These are phyloP conservation scores for Amaurobius ferox DNA, from an alignment of 2,888 invertebrate species.

Conservation along the genomic window DNA sequence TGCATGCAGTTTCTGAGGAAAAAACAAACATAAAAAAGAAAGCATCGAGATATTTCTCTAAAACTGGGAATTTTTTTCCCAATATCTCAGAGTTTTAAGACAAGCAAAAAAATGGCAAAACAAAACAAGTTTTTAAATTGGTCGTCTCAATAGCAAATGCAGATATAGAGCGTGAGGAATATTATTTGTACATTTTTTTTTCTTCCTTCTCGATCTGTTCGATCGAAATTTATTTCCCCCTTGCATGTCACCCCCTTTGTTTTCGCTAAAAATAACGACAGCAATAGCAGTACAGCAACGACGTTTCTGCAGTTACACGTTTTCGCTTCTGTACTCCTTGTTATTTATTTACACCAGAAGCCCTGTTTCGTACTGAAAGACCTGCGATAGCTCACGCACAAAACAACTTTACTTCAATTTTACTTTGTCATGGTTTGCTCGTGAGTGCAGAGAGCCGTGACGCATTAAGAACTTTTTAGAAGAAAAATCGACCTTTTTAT, in stretches of 20 bases:
- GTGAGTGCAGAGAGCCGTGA: neutral
- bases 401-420: constrained; percentile 18
- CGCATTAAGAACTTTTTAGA: neutral
- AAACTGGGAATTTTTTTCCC: neutral
- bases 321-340: constrained; percentile 55
- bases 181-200: constrained; percentile 34
- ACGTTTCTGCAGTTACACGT: constrained; percentile 48
- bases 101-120: neutral
- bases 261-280: constrained; percentile 59
- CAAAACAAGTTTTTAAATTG: constrained; percentile 42
- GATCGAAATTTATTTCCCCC: constrained; percentile 28
- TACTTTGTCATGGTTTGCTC: constrained; percentile 6
- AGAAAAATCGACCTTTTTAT: neutral
- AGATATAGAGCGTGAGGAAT: constrained; percentile 44
- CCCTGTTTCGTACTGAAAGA: constrained; percentile 21
- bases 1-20: neutral
- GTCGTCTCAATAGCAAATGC: constrained; percentile 51
- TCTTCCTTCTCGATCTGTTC: constrained; percentile 44
- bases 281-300: constrained; percentile 25
- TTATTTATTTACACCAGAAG: constrained; percentile 70
- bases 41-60: neutral
- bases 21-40: neutral
- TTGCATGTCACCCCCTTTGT: constrained; percentile 6
- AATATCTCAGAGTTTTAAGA: neutral
- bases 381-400: constrained; percentile 10